Evolutionary conservation across 30 jellyfish, hydroid and myxozoan genomes (phyloP).

Genomic region (Sanderia malayensis): DNA sequence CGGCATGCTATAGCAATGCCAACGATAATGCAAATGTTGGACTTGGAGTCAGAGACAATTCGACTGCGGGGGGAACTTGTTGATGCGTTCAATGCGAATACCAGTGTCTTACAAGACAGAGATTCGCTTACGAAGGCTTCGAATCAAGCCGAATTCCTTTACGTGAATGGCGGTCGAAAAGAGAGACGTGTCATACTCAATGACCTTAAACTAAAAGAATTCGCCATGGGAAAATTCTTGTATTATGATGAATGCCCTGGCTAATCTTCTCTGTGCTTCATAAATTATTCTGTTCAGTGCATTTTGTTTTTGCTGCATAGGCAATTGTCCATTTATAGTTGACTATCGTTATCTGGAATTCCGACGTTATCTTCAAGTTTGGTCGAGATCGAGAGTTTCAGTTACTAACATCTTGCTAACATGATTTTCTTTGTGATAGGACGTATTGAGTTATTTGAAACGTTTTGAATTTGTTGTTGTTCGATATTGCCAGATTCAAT

Average conservation of each 20-base stretch:
- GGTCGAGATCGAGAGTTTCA: too few relatives aligned
- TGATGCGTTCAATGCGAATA: slow-evolving; percentile 2
- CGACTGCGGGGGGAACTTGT: slow-evolving; percentile 36
- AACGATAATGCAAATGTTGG: slow-evolving; percentile 60
- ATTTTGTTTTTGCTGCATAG: too few relatives aligned
- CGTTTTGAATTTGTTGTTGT: too few relatives aligned
- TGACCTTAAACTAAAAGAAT: slow-evolving; percentile 74
- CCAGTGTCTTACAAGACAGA: slow-evolving; percentile 38
- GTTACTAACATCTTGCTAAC: too few relatives aligned
- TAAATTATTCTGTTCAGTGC: too few relatives aligned
- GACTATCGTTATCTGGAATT: too few relatives aligned
- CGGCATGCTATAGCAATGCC: slow-evolving; percentile 95
- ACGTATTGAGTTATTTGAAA: too few relatives aligned
- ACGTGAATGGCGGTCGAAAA: slow-evolving; percentile 62
- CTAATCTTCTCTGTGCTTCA: too few relatives aligned
- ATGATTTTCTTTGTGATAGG: too few relatives aligned
- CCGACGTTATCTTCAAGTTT: too few relatives aligned
- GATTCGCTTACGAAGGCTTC: slow-evolving; percentile 56
- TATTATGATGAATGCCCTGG: slow-evolving; percentile 69
- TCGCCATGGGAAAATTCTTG: slow-evolving; percentile 87
- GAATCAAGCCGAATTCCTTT: slow-evolving; percentile 39
- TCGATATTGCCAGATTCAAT: too few relatives aligned
- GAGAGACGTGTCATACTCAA: slow-evolving; percentile 64
- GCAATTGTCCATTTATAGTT: too few relatives aligned
- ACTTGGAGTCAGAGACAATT: slow-evolving; percentile 33